phyloP scores from a whole-genome alignment of 2,797 vertebrate species.

The Smutsia temminckii region DNA sequence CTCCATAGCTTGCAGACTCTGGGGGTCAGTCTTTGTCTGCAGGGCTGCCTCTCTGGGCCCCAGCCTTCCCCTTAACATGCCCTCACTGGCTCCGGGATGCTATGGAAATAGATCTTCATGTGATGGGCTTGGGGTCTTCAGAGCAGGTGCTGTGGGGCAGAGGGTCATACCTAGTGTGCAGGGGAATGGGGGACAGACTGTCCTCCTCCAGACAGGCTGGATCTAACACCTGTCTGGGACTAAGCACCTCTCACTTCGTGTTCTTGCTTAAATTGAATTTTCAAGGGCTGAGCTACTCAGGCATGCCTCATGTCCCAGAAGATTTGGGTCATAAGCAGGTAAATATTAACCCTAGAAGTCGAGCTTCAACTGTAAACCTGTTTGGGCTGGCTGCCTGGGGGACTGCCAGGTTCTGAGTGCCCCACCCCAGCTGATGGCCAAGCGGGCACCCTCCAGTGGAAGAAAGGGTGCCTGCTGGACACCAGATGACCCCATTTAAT shows the following conservation, averaged over 20 bases:
- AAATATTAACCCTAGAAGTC: slow-evolving; percentile 37
- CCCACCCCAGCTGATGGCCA: not conserved
- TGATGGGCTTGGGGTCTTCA: not conserved
- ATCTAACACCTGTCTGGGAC: not conserved
- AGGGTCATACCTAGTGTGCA: not conserved
- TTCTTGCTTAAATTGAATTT: not conserved
- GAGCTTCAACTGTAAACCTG: not conserved
- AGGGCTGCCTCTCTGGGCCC: not conserved
- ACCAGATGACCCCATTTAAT: accelerated
- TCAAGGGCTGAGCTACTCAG: not conserved
- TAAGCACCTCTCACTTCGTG: not conserved
- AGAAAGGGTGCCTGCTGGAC: too few relatives aligned
- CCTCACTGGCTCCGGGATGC: accelerated
- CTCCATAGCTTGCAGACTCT: too few relatives aligned
- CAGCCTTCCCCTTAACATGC: not conserved
- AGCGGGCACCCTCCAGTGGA: not conserved
- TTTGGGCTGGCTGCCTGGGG: not conserved
- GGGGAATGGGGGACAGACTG: not conserved
- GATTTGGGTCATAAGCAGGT: slow-evolving; percentile 27
- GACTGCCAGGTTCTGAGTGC: not conserved
- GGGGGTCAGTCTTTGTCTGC: not conserved
- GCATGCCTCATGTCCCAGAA: not conserved
- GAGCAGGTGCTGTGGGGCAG: not conserved
- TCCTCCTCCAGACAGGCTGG: not conserved
- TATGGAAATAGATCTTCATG: not conserved